phyloP scores from a whole-genome alignment of 64 coral and sea anemone genomes.

The Pachyseris speciosa region DNA sequence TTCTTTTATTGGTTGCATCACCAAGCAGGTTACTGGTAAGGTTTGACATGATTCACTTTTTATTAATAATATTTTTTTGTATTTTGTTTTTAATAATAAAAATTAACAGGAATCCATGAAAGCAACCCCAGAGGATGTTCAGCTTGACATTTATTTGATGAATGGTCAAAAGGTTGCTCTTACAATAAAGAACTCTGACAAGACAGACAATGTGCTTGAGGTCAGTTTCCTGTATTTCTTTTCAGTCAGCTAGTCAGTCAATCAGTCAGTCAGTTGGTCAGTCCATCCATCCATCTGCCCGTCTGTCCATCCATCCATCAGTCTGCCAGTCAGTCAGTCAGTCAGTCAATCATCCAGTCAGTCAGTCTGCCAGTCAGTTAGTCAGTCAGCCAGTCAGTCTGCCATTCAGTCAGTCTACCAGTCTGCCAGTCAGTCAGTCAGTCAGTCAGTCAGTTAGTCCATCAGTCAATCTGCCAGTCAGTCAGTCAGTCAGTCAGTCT shows the following conservation, averaged over 20 bases:
- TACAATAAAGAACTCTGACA: constrained; percentile 68
- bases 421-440: too few relatives aligned
- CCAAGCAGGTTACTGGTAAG: too few relatives aligned
- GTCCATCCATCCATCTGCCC: too few relatives aligned
- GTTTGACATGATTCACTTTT: background rate
- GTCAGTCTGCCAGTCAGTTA: too few relatives aligned
- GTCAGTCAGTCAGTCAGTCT: background rate
- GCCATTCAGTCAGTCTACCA: too few relatives aligned
- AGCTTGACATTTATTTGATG: constrained; percentile 94
- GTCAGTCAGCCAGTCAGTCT: too few relatives aligned
- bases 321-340: too few relatives aligned
- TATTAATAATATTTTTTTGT: background rate
- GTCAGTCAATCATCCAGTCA: too few relatives aligned
- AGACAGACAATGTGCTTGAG: constrained; percentile 90
- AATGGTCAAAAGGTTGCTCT: constrained; percentile 92
- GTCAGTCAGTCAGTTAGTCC: too few relatives aligned
- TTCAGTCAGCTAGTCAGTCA: background rate
- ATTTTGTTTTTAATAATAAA: constrained; percentile 41
- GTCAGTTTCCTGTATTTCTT: constrained; percentile 23
- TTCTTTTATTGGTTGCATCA: too few relatives aligned
- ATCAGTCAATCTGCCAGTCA: too few relatives aligned
- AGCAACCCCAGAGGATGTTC: constrained; percentile 64
- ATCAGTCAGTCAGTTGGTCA: background rate
- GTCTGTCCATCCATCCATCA: too few relatives aligned
- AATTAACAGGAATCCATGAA: constrained; percentile 77